Evolutionary conservation across 2,797 vertebrate genomes (phyloP).

Genomic region (Crax fasciolata): DNA sequence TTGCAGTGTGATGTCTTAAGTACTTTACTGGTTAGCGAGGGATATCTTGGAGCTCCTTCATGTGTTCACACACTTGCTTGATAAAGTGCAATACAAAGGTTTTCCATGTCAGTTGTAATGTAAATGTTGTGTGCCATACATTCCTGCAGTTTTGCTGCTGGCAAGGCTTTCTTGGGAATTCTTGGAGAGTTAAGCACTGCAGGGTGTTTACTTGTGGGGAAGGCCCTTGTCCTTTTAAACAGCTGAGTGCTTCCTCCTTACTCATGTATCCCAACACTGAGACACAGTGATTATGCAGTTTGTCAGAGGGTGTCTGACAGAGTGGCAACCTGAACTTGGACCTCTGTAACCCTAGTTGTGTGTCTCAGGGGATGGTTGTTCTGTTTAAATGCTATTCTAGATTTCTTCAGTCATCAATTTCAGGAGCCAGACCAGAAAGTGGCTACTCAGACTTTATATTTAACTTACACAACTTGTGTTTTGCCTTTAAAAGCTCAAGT

Average conservation of each 20-base stretch:
- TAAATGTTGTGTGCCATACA: background rate
- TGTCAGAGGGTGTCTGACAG: background rate
- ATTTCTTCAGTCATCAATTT: slow-evolving; percentile 20
- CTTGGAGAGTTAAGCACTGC: background rate
- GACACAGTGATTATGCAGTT: background rate
- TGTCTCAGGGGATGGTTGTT: background rate
- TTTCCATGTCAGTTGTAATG: background rate
- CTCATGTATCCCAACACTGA: background rate
- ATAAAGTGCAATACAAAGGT: background rate
- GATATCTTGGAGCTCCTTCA: background rate
- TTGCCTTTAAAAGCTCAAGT: background rate
- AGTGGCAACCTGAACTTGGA: slow-evolving; percentile 29
- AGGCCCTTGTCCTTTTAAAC: background rate
- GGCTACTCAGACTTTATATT: slow-evolving; percentile 1
- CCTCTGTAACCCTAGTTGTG: slow-evolving; percentile 11
- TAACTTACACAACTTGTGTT: slow-evolving; percentile 1
- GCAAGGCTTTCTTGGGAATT: background rate
- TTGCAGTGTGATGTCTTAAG: background rate
- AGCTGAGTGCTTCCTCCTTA: background rate
- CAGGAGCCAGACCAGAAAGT: slow-evolving; percentile 2
- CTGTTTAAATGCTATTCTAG: slow-evolving; percentile 20
- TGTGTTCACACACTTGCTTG: background rate
- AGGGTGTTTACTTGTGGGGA: background rate
- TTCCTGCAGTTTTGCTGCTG: background rate
- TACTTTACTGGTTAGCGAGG: background rate